Conservation (phyloP, 2,888 invertebrate genomes). For the Drymonia ruficornis region DNA sequence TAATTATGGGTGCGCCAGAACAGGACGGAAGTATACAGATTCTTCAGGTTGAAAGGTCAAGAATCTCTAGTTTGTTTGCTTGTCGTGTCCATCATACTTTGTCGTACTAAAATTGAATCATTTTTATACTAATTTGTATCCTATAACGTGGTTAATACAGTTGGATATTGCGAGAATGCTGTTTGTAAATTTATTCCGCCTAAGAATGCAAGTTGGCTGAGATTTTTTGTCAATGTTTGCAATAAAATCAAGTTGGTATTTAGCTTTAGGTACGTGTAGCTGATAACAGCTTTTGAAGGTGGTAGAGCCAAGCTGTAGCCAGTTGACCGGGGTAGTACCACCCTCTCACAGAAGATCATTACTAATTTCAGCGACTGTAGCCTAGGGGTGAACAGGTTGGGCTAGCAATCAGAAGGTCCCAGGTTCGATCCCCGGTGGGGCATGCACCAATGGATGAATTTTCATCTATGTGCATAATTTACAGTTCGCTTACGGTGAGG, state of each 20-base stretch:
- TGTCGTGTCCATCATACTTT: neutral
- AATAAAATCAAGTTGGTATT: neutral
- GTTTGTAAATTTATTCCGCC: neutral
- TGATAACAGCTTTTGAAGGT: no score
- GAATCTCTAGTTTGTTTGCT: conserved; percentile 5
- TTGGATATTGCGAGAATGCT: neutral
- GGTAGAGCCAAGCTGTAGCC: no score
- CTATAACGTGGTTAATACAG: neutral
- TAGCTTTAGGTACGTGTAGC: no score
- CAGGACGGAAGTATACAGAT: conserved; percentile 4
- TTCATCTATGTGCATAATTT: no score
- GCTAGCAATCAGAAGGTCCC: no score
- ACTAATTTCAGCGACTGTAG: no score
- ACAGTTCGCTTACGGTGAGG: no score
- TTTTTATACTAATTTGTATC: neutral
- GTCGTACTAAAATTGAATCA: neutral
- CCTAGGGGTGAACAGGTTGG: no score
- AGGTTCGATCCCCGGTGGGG: no score
- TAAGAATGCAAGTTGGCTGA: neutral
- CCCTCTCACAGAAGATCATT: no score
- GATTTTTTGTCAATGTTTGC: conserved; percentile 3
- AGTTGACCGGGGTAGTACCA: no score
- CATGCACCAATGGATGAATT: no score
- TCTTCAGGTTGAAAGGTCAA: conserved; percentile 6
- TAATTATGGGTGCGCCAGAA: neutral